Evolutionary conservation across 30 jellyfish, hydroid and myxozoan species (phyloP).

Genomic region (Chironex yamaguchii): DNA sequence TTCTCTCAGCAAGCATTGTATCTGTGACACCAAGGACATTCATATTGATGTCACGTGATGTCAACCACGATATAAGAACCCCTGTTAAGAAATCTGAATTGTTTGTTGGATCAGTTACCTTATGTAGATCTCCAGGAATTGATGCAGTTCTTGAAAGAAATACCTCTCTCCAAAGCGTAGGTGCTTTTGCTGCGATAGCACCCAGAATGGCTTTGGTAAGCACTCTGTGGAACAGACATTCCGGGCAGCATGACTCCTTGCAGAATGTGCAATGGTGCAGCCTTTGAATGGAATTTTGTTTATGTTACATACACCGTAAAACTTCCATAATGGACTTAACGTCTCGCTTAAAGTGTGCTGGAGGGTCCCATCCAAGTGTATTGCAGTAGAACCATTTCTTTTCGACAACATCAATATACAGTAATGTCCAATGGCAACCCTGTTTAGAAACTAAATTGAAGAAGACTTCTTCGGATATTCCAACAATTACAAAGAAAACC

Average conservation of each 20-base stretch:
- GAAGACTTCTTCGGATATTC: too few species aligned
- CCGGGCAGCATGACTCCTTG: not conserved
- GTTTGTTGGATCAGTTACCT: too few species aligned
- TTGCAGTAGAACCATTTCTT: not conserved
- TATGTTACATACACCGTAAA: not conserved
- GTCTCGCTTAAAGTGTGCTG: not conserved
- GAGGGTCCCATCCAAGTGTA: not conserved
- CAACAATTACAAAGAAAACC: not conserved
- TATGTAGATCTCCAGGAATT: too few species aligned
- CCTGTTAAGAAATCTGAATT: not conserved
- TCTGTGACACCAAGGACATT: conserved; percentile 7
- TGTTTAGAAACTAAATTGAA: too few species aligned
- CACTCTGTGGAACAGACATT: not conserved
- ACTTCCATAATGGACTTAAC: not conserved
- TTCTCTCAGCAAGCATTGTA: not conserved
- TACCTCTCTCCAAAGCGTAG: not conserved
- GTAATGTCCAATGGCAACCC: not conserved
- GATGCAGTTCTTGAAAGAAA: too few species aligned
- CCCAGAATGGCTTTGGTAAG: not conserved
- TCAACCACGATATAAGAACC: conserved; percentile 2
- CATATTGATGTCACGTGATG: not conserved
- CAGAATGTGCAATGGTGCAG: not conserved
- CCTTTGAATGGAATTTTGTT: conserved; percentile 4
- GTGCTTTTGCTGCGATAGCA: not conserved
- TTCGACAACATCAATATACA: not conserved